These are phyloP conservation scores for Aphodius granarius DNA, from an alignment of 2,888 invertebrate species.

Conservation along the genomic window DNA sequence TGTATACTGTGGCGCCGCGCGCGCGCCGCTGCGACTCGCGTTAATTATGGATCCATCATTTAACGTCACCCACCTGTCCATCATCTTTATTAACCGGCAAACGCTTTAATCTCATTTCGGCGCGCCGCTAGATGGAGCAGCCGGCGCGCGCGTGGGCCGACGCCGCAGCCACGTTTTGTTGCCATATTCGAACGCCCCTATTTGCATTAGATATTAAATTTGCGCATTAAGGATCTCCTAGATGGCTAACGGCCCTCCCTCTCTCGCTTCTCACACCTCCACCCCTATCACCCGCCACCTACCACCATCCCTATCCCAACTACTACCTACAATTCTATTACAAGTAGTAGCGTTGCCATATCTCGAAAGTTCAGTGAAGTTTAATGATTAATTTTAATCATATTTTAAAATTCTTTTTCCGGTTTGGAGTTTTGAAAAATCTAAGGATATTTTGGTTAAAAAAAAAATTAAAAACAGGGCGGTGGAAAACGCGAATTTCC, in stretches of 20 bases:
- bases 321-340: no score
- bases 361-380: no score
- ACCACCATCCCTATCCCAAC: background rate
- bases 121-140: background rate
- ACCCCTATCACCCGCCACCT: background rate
- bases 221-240: slow-evolving; percentile 7
- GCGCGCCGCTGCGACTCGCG: background rate
- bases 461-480: no score
- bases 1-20: background rate
- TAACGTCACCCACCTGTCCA: slow-evolving; percentile 6
- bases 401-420: no score
- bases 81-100: slow-evolving; percentile 17
- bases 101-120: slow-evolving; percentile 4
- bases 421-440: no score
- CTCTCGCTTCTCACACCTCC: background rate
- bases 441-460: no score
- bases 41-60: slow-evolving; percentile 14
- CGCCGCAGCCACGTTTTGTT: slow-evolving; percentile 4
- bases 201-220: slow-evolving; percentile 15
- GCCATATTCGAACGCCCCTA: background rate
- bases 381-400: no score
- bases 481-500: no score
- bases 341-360: no score
- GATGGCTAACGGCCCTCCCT: background rate
- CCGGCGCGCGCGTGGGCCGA: background rate